A percentile compares a stretch with the other conserved stretches of the same genome.
These are phyloP conservation scores for Cinara cedri DNA, from an alignment of 2,888 invertebrate species.

Conservation along the genomic window DNA sequence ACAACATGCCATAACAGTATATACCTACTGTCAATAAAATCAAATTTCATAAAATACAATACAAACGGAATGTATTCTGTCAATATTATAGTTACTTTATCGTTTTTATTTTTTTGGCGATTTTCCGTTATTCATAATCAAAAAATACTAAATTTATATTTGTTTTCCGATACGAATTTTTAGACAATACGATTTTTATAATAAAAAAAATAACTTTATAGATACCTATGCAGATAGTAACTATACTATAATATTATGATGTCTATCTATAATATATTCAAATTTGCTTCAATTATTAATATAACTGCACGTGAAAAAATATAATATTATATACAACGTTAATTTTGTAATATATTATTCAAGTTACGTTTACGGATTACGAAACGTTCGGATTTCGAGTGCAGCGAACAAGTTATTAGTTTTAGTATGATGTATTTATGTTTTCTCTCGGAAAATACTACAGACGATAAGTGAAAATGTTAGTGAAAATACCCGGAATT, in stretches of 20 bases:
- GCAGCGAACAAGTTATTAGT: too few relatives aligned
- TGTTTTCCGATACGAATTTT: neutral
- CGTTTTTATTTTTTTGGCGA: neutral
- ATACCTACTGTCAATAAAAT: conserved; percentile 25
- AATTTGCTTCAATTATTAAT: neutral
- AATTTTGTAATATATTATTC: too few relatives aligned
- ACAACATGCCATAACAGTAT: too few relatives aligned
- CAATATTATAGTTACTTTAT: conserved; percentile 28
- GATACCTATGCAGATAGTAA: too few relatives aligned
- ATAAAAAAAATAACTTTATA: too few relatives aligned
- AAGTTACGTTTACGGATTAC: too few relatives aligned
- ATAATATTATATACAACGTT: neutral
- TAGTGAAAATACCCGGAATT: too few relatives aligned
- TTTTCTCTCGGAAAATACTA: too few relatives aligned
- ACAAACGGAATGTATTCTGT: neutral
- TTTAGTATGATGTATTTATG: too few relatives aligned
- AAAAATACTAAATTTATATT: neutral
- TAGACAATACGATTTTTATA: neutral
- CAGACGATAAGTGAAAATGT: too few relatives aligned
- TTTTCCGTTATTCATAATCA: neutral
- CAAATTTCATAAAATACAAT: conserved; percentile 28
- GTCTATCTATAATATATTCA: neutral
- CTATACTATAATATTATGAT: neutral
- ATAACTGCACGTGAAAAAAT: neutral
- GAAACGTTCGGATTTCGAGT: too few relatives aligned